Conservation (phyloP, 2,797 vertebrate species). For the Ataeniobius toweri region DNA sequence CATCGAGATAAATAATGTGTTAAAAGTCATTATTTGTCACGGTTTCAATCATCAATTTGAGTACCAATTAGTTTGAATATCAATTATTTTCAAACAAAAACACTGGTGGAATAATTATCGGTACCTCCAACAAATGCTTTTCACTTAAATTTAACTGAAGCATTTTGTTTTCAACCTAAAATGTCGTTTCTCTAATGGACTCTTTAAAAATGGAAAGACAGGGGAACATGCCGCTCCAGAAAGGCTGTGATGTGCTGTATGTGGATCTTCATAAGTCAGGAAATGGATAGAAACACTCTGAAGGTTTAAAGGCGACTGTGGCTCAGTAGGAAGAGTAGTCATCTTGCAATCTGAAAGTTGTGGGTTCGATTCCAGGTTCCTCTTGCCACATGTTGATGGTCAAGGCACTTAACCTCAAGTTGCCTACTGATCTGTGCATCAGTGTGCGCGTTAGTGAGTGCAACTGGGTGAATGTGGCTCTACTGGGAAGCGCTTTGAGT, state of each 20-base stretch:
- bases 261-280: neutral
- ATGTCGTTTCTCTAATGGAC: neutral
- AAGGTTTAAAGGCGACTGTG: neutral
- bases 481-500: too few species aligned
- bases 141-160: neutral
- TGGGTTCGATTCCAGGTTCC: too few species aligned
- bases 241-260: neutral
- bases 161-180: neutral
- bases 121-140: neutral
- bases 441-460: too few species aligned
- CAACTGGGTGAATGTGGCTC: too few species aligned
- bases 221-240: neutral
- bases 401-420: too few species aligned
- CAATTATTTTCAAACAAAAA: neutral
- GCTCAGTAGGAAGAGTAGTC: too few species aligned
- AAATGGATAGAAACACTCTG: neutral
- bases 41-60: neutral
- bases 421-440: too few species aligned
- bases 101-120: neutral
- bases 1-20: neutral
- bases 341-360: too few species aligned
- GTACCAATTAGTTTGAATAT: too few species aligned
- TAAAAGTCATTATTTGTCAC: neutral
- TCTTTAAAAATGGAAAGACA: neutral
- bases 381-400: too few species aligned